phyloP scores from a whole-genome alignment of 2,797 vertebrate species.

The Acestrorhynchus altus region DNA sequence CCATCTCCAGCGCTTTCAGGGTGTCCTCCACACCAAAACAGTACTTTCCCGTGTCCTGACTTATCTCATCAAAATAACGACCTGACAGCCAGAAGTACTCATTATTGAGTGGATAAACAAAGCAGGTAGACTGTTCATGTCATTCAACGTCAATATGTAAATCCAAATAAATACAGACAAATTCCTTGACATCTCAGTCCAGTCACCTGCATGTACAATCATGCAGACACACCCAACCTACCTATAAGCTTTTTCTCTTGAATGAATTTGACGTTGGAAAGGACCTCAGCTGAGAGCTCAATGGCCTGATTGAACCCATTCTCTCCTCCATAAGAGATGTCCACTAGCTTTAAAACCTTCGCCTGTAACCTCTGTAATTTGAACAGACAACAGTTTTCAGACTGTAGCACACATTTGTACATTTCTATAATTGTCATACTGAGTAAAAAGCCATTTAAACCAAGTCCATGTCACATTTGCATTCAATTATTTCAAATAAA shows the following conservation, averaged over 20 bases:
- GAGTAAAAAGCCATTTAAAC: too few relatives aligned
- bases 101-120: not conserved
- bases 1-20: constrained; percentile 98
- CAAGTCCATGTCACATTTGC: too few relatives aligned
- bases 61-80: constrained; percentile 99
- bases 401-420: too few relatives aligned
- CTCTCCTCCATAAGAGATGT: constrained; percentile 98
- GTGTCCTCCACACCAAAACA: constrained; percentile 99
- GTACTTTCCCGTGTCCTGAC: constrained; percentile 98
- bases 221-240: constrained; percentile 57
- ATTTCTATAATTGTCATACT: too few relatives aligned
- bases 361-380: constrained; percentile 89
- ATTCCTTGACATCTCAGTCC: not conserved
- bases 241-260: constrained; percentile 99
- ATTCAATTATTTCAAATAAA: too few relatives aligned
- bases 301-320: constrained; percentile 99
- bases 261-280: constrained; percentile 99
- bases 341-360: constrained; percentile 98
- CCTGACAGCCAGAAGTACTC: constrained; percentile 71
- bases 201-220: not conserved
- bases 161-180: not conserved
- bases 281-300: constrained; percentile 96
- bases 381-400: not conserved
- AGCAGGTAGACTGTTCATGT: not conserved
- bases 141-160: not conserved